phyloP scores from a whole-genome alignment of 1,140 invertebrate genomes.

The Drosophila fuyamai region DNA sequence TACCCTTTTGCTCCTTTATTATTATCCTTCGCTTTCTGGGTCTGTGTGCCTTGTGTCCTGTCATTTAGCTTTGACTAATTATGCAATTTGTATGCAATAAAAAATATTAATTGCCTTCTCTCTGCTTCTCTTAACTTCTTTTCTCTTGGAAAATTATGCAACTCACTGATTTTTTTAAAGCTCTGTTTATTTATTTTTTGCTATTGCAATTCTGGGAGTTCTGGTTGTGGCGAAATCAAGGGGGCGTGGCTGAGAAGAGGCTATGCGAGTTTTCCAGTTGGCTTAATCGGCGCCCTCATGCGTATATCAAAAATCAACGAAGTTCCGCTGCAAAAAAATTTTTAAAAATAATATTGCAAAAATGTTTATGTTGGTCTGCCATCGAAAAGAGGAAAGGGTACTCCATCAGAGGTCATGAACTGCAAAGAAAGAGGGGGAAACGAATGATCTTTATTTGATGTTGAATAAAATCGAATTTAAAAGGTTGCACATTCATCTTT shows the following conservation, averaged over 20 bases:
- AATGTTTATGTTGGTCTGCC: constrained; percentile 16
- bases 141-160: constrained; percentile 31
- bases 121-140: constrained; percentile 7
- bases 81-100: constrained; percentile 80
- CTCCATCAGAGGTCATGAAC: constrained; percentile 4
- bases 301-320: constrained; percentile 65
- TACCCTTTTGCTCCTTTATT: constrained; percentile 11
- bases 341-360: constrained; percentile 31
- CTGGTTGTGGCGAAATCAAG: constrained; percentile 1
- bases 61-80: constrained; percentile 79
- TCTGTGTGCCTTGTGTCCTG: constrained; percentile 41
- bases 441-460: not conserved
- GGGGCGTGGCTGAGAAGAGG: constrained; percentile 26
- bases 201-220: not conserved
- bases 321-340: constrained; percentile 21
- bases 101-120: constrained; percentile 70
- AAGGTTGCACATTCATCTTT: no score
- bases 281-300: constrained; percentile 68
- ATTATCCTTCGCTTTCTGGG: constrained; percentile 44
- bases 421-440: not conserved
- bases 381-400: not conserved
- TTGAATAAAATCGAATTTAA: not conserved
- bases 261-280: constrained; percentile 67
- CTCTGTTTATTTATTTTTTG: constrained; percentile 67
- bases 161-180: constrained; percentile 50